A percentile compares a stretch with the other conserved stretches of the same genome.
Evolutionary conservation across 2,888 invertebrate genomes (phyloP).

Genomic region (Zygogramma bicolorata): DNA sequence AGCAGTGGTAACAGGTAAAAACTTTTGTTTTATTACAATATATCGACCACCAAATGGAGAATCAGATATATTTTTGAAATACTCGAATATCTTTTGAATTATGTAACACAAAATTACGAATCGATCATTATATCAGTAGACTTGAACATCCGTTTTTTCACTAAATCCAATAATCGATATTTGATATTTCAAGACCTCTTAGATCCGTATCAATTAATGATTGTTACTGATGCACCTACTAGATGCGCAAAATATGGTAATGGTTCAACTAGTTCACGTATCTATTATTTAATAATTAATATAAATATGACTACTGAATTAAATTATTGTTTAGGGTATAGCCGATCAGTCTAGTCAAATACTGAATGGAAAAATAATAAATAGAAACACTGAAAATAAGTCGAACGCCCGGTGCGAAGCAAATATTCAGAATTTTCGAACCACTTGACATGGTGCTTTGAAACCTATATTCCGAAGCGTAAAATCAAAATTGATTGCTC

Average conservation of each 20-base stretch:
- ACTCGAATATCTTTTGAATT: not conserved
- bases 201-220: not conserved
- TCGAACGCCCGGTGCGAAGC: not conserved
- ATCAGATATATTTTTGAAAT: not conserved
- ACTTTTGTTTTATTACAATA: not conserved
- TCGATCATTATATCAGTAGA: not conserved
- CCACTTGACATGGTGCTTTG: not conserved
- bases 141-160: not conserved
- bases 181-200: not conserved
- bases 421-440: no score
- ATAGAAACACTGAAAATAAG: not conserved
- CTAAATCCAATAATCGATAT: not conserved
- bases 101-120: not conserved
- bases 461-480: not conserved
- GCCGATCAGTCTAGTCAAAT: not conserved
- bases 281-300: not conserved
- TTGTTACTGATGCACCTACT: not conserved
- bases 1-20: not conserved
- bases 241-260: not conserved
- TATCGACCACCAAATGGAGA: not conserved
- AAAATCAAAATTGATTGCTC: not conserved
- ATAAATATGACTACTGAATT: not conserved
- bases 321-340: not conserved
- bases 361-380: no score
- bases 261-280: not conserved